Conservation (phyloP, 2,797 vertebrate species). For the Sebastes trivittatus region DNA sequence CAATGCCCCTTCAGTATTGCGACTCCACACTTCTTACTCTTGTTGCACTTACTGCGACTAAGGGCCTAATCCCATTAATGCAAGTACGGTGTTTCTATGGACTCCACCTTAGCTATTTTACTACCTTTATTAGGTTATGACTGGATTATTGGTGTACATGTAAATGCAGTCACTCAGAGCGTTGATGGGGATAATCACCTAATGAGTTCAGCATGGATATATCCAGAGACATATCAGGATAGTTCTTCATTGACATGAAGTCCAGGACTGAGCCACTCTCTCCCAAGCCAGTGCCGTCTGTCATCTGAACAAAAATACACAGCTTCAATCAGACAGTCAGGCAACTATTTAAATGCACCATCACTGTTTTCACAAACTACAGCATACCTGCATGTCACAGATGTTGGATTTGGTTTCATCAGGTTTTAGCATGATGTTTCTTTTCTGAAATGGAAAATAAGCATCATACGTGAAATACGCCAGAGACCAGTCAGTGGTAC, state of each 20-base stretch:
- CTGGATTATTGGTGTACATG: background rate
- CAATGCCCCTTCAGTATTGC: background rate
- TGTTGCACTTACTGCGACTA: too few relatives aligned
- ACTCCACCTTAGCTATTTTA: background rate
- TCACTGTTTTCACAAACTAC: background rate
- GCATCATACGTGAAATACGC: too few relatives aligned
- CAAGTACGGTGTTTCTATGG: background rate
- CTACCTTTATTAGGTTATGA: background rate
- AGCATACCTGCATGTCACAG: slow-evolving; percentile 82
- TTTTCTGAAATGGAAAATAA: slow-evolving; percentile 83
- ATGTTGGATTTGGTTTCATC: slow-evolving; percentile 89
- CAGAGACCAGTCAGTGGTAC: background rate
- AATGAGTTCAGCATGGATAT: slow-evolving; percentile 93
- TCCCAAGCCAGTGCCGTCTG: slow-evolving; percentile 83
- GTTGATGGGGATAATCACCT: slow-evolving; percentile 78
- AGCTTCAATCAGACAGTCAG: background rate
- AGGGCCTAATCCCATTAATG: background rate
- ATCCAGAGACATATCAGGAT: slow-evolving; percentile 94
- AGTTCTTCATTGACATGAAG: slow-evolving; percentile 92
- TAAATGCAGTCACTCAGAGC: background rate
- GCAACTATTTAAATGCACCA: background rate
- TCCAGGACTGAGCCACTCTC: slow-evolving; percentile 88
- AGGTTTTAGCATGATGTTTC: slow-evolving; percentile 86
- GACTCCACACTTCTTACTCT: too few relatives aligned
- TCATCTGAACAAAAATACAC: slow-evolving; percentile 76